phyloP scores from a whole-genome alignment of 2,888 invertebrate species.

The Graphium colonna region DNA sequence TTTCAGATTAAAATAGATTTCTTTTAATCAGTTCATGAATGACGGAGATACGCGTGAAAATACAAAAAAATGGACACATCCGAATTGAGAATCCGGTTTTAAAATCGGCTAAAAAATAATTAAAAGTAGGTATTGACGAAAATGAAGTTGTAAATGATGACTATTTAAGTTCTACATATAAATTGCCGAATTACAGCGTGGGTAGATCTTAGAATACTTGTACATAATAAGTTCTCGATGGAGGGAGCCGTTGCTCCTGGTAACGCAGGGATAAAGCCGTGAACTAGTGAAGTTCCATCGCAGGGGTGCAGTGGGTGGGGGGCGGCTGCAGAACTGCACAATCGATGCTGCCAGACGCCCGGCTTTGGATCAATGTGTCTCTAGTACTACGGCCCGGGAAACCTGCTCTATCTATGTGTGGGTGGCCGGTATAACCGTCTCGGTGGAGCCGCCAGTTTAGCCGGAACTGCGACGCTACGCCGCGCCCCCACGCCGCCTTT shows the following conservation, averaged over 20 bases:
- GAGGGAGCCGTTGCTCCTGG: constrained; percentile 23
- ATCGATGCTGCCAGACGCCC: constrained; percentile 77
- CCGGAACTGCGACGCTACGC: constrained; percentile 42
- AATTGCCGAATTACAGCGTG: too few relatives aligned
- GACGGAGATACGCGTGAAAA: too few relatives aligned
- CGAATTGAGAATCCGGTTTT: too few relatives aligned
- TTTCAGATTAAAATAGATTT: too few relatives aligned
- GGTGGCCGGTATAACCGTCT: constrained; percentile 37
- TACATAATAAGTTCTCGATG: constrained; percentile 6
- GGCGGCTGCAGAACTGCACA: constrained; percentile 76
- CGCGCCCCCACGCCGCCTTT: constrained; percentile 27
- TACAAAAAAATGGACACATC: too few relatives aligned
- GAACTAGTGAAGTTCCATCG: constrained; percentile 51
- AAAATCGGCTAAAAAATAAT: too few relatives aligned
- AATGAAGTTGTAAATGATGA: too few relatives aligned
- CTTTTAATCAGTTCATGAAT: too few relatives aligned
- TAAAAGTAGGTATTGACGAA: too few relatives aligned
- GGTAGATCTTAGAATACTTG: neutral
- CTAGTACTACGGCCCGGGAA: constrained; percentile 77
- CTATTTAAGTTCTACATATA: too few relatives aligned
- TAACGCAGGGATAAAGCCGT: constrained; percentile 44
- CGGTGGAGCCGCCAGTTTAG: constrained; percentile 40
- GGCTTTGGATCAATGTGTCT: constrained; percentile 78
- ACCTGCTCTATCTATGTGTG: constrained; percentile 47
- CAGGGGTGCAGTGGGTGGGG: constrained; percentile 67